Conservation (phyloP, 2,888 invertebrate genomes). For the Acanthosepion lycidas region DNA sequence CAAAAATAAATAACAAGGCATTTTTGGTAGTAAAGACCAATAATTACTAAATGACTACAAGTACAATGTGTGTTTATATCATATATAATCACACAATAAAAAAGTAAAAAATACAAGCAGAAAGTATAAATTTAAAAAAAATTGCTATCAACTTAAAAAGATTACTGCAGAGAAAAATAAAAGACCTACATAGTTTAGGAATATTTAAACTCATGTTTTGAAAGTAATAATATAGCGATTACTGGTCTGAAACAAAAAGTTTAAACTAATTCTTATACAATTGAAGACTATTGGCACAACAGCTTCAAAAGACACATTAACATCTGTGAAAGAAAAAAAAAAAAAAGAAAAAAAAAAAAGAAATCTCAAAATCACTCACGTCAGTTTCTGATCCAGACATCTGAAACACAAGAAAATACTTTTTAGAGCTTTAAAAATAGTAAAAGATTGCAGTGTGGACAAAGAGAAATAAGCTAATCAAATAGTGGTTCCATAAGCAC, state of each 20-base stretch:
- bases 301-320: background rate
- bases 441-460: background rate
- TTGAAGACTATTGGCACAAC: background rate
- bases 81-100: background rate
- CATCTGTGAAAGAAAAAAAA: background rate
- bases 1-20: too few species aligned
- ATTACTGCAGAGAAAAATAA: background rate
- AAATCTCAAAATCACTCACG: background rate
- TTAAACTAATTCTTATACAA: background rate
- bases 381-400: constrained; percentile 33
- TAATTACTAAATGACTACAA: too few species aligned
- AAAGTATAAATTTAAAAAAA: background rate
- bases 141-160: background rate
- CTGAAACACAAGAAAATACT: constrained; percentile 1
- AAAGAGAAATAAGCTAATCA: background rate
- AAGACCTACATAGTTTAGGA: background rate
- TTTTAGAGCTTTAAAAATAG: background rate
- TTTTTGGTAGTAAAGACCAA: too few species aligned
- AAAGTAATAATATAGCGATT: background rate
- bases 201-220: background rate
- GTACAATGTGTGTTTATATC: too few species aligned
- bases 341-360: background rate
- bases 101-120: background rate
- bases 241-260: constrained; percentile 4
- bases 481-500: background rate